Evolutionary conservation across 1,140 invertebrate genomes (phyloP).

Genomic region (Diorhabda carinulata): DNA sequence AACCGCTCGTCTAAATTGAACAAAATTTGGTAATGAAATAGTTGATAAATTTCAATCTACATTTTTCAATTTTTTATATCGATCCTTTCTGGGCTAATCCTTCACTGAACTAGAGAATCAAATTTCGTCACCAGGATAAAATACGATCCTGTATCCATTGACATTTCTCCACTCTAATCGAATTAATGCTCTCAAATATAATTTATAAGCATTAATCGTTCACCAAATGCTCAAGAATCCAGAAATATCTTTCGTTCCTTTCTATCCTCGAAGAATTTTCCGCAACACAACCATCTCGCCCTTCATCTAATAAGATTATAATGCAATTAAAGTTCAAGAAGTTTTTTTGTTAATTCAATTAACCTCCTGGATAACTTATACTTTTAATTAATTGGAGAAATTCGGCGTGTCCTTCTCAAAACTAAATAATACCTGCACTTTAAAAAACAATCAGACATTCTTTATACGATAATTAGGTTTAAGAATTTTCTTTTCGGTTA

Average conservation of each 20-base stretch:
- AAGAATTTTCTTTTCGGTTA: too few species aligned
- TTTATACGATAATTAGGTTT: neutral
- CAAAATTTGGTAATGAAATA: too few species aligned
- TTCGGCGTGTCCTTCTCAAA: neutral
- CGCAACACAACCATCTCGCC: neutral
- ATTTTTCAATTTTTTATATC: too few species aligned
- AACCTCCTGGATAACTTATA: constrained; percentile 7
- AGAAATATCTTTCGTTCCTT: neutral
- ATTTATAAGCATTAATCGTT: constrained; percentile 9
- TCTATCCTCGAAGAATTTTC: neutral
- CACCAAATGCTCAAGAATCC: neutral
- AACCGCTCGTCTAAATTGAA: too few species aligned
- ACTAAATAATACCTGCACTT: neutral
- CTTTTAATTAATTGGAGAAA: constrained; percentile 7
- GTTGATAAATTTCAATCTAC: too few species aligned
- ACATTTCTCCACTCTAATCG: too few species aligned
- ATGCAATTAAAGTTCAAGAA: constrained; percentile 9
- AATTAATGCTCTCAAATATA: neutral
- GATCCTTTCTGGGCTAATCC: too few species aligned
- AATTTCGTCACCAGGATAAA: too few species aligned
- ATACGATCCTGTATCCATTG: too few species aligned
- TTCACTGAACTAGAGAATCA: too few species aligned
- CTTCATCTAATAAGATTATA: constrained; percentile 2
- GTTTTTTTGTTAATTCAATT: constrained; percentile 8
- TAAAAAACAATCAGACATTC: neutral